Conservation (phyloP, 2,113 vertebrate genomes). For the Helogale parvula region DNA sequence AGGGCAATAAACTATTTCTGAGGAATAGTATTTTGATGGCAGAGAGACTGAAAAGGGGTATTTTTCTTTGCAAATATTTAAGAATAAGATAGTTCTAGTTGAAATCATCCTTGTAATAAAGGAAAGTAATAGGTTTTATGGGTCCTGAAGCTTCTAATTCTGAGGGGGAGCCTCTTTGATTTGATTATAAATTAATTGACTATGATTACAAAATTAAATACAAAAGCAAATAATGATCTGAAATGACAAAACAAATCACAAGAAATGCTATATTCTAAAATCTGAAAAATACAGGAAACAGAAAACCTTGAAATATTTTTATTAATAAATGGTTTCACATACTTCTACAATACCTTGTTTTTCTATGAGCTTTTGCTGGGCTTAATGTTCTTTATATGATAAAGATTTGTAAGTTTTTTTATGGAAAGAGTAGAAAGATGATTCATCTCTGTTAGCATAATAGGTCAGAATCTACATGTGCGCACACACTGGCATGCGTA, state of each 20-base stretch:
- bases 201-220: not conserved
- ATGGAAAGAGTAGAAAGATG: not conserved
- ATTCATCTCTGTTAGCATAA: not conserved
- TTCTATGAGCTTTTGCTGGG: not conserved
- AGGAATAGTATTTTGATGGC: not conserved
- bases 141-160: not conserved
- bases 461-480: not conserved
- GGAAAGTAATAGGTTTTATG: not conserved
- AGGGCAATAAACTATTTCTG: not conserved
- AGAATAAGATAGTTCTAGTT: not conserved
- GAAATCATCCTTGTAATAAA: not conserved
- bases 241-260: not conserved
- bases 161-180: not conserved
- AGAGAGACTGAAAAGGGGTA: not conserved
- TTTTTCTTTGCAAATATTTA: not conserved
- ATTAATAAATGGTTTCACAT: not conserved
- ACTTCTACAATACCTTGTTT: not conserved
- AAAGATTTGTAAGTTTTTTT: not conserved
- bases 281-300: not conserved
- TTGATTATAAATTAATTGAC: not conserved
- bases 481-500: not conserved
- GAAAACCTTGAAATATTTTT: constrained; percentile 2
- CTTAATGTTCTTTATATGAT: not conserved
- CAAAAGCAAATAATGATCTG: not conserved
- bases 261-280: not conserved